These are phyloP conservation scores for Calliopum simillimum DNA, from an alignment of 2,888 invertebrate species.

Conservation along the genomic window DNA sequence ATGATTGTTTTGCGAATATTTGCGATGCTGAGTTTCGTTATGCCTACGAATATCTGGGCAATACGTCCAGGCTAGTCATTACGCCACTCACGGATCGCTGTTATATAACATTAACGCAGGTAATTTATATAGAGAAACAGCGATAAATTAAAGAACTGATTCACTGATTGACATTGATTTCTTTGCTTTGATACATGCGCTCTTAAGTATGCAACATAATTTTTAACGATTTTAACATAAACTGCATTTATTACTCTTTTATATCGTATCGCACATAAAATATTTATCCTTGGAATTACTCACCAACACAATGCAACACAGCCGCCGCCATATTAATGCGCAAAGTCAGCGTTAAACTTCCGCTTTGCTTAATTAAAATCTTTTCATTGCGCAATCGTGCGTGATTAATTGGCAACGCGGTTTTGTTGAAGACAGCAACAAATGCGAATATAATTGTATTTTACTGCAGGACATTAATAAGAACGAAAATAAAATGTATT, in stretches of 20 bases:
- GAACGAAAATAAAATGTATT: no score
- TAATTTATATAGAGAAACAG: slow-evolving; percentile 53
- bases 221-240: slow-evolving; percentile 23
- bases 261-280: background rate
- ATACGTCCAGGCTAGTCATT: slow-evolving; percentile 93
- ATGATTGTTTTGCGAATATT: slow-evolving; percentile 93
- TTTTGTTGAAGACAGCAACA: background rate
- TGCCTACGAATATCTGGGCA: slow-evolving; percentile 94
- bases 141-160: no score
- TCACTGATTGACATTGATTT: no score
- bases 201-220: slow-evolving; percentile 23
- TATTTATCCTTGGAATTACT: background rate
- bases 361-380: slow-evolving; percentile 5
- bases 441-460: background rate
- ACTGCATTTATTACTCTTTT: background rate
- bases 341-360: background rate
- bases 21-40: slow-evolving; percentile 95
- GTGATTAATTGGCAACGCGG: background rate
- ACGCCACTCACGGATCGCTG: slow-evolving; percentile 96
- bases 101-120: slow-evolving; percentile 94
- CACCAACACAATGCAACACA: no score
- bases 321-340: background rate
- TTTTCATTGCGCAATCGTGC: slow-evolving; percentile 9
- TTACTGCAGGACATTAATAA: no score
- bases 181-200: background rate